A percentile compares a stretch with the other conserved stretches of the same genome.
phyloP scores from a whole-genome alignment of 1,140 invertebrate species.

The Drosophila pectinifera region DNA sequence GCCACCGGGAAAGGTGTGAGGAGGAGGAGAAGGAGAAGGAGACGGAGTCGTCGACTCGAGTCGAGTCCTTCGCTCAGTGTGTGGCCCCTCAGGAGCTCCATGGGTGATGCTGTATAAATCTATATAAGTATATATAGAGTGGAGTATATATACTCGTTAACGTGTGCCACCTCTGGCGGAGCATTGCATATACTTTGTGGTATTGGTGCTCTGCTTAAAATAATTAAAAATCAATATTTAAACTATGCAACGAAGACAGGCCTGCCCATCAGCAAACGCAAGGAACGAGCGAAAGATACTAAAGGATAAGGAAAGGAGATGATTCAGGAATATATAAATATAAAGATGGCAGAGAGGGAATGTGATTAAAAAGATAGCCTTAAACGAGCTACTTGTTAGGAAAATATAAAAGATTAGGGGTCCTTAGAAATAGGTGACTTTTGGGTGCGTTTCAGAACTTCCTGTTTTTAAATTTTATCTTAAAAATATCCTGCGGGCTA shows the following conservation, averaged over 20 bases:
- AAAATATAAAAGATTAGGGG: background rate
- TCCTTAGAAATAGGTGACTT: background rate
- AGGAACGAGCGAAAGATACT: conserved; percentile 9
- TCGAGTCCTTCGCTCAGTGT: conserved; percentile 57
- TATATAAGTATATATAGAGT: conserved; percentile 34
- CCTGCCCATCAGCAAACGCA: conserved; percentile 19
- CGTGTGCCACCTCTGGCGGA: conserved; percentile 35
- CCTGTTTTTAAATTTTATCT: no score
- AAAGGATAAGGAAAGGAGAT: background rate
- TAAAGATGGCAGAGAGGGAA: background rate
- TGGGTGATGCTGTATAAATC: conserved; percentile 43
- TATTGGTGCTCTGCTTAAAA: conserved; percentile 72
- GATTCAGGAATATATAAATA: conserved; percentile 10
- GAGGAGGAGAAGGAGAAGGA: no score
- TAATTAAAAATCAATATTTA: conserved; percentile 84
- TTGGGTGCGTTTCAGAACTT: background rate
- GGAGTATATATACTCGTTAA: conserved; percentile 25
- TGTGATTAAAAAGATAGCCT: background rate
- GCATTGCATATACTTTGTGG: conserved; percentile 76
- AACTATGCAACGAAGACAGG: conserved; percentile 54
- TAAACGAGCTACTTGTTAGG: background rate
- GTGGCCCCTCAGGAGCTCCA: conserved; percentile 53
- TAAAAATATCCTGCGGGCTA: background rate
- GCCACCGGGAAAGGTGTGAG: conserved; percentile 62
- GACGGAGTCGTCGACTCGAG: conserved; percentile 24